Conservation (phyloP, 1,140 invertebrate species). For the Euura saliciscinereae region DNA sequence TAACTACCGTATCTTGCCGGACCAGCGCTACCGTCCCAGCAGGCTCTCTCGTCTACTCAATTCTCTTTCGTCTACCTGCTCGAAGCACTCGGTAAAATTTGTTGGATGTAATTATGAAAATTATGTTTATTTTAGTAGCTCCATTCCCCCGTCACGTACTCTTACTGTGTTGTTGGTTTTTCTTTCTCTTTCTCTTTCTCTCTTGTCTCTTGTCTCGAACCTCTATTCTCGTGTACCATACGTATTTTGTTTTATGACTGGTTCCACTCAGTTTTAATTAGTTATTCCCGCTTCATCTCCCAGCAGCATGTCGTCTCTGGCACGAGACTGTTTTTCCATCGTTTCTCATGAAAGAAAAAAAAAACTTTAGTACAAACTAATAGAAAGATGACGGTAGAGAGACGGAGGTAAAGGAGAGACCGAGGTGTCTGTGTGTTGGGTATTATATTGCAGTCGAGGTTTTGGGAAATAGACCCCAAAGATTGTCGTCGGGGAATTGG, state of each 20-base stretch:
- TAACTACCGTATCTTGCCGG: conserved; percentile 27
- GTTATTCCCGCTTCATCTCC: not conserved
- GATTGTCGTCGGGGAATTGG: conserved; percentile 38
- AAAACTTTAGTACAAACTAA: too few relatives aligned
- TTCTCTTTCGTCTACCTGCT: not conserved
- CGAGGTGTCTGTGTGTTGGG: too few relatives aligned
- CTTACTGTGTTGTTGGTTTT: not conserved
- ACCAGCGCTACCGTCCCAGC: too few relatives aligned
- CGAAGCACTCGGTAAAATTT: conserved; percentile 26
- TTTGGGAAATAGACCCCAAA: not conserved
- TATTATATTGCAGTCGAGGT: not conserved
- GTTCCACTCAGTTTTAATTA: conserved; percentile 1
- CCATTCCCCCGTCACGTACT: not conserved
- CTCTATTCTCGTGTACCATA: too few relatives aligned
- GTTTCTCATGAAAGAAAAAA: too few relatives aligned
- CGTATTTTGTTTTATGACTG: not conserved
- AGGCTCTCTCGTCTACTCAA: not conserved
- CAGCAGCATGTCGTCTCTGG: too few relatives aligned
- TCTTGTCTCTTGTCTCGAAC: not conserved
- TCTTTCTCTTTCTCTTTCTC: not conserved
- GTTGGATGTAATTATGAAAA: conserved; percentile 47
- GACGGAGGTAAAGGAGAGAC: too few relatives aligned
- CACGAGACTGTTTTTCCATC: too few relatives aligned
- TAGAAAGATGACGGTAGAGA: too few relatives aligned
- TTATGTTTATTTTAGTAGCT: conserved; percentile 38